Percentiles rank a stretch among this genome's conserved stretches.
phyloP scores from a whole-genome alignment of 2,888 invertebrate genomes.

The Gari tellinella region DNA sequence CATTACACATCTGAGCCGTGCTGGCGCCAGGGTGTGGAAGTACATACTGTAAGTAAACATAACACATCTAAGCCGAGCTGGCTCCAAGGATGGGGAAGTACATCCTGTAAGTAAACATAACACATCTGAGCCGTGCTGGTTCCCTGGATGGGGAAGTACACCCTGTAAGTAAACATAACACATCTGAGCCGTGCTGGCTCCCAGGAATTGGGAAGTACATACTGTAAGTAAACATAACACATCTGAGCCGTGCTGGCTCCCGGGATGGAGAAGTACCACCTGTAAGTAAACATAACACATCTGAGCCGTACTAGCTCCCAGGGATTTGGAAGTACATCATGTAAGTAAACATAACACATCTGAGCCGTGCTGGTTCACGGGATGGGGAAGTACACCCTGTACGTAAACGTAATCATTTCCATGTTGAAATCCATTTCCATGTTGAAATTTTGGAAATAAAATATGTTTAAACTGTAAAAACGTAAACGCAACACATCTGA shows the following conservation, averaged over 20 bases:
- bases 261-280: slow-evolving; percentile 58
- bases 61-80: no score
- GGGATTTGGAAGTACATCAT: slow-evolving; percentile 55
- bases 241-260: slow-evolving; percentile 45
- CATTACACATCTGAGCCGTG: no score
- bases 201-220: slow-evolving; percentile 61
- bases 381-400: slow-evolving; percentile 60
- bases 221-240: no score
- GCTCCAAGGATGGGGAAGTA: slow-evolving; percentile 59
- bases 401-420: no score
- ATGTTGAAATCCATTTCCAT: no score
- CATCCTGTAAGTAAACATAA: no score
- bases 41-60: slow-evolving; percentile 51
- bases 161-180: no score
- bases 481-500: no score
- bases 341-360: no score
- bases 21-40: slow-evolving; percentile 59
- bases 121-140: slow-evolving; percentile 42
- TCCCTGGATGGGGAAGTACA: slow-evolving; percentile 60
- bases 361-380: slow-evolving; percentile 46
- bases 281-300: no score
- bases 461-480: slow-evolving; percentile 48
- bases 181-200: slow-evolving; percentile 44
- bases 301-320: slow-evolving; percentile 51
- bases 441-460: no score